Base-by-base conservation (phyloP, 1,140 invertebrate genomes). In the Calephelis nemesis region DNA sequence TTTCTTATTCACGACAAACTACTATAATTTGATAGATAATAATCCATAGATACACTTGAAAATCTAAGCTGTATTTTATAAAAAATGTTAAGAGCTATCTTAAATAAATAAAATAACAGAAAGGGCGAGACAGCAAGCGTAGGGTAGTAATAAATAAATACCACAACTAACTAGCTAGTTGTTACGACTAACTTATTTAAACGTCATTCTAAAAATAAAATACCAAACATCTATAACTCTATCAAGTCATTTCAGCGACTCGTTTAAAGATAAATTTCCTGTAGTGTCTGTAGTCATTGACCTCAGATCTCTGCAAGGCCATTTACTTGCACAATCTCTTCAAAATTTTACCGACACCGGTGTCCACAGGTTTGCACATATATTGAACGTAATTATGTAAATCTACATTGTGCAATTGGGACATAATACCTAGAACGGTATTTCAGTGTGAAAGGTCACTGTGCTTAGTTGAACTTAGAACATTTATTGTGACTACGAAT, bases 261-360 rank as follows among this genome's bases (percentile, higher is more conserved):
- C 75, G 64, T 58, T 71, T 73, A 85, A 80, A 81, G 83, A 87
- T 88, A 88, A 81, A 90, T 75, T 81, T 79, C 85, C 78, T 75
- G 76, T 71, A 70, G 73, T 75, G 68, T 70, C 64, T 45, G 83
- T 75, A 83, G 88, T 87, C 88, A 88, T 84, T 80, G 86, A 90
- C 86, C 86, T 72, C 72, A 69, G 62, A 70, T 68, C 65, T 68
- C 68, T 74, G 68, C 84, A 87, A 90, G 85, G 87, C 85, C 84
- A 87, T 74, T 79, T 78, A 77, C 84, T 89, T 88, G 84, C 78
- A 85, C 84, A 84, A 85, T 81, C 64, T 63, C 70, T 76, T 82
- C 70, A 72, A 82, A 81, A 84, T 74, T 74, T 82, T 77, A 77
- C 75, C 68, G 64, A 75, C 54, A 39, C 12, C 10, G 30, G 19